phyloP scores from a whole-genome alignment of 2,888 invertebrate genomes.

The Pseudococcus longispinus region DNA sequence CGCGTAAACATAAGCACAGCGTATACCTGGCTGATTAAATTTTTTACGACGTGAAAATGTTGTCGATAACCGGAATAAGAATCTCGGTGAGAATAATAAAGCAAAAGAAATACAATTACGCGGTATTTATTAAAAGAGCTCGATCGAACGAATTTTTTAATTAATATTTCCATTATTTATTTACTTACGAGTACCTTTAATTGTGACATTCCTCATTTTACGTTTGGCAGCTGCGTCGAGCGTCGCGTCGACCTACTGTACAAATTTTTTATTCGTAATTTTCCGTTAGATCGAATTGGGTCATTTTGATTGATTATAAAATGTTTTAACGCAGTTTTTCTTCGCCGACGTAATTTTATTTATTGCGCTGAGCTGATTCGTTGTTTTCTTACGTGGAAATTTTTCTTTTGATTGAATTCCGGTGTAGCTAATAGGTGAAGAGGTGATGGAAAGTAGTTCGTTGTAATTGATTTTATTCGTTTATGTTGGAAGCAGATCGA shows the following conservation, averaged over 20 bases:
- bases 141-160: constrained; percentile 14
- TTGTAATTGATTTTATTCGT: background rate
- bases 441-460: background rate
- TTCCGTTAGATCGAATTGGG: constrained; percentile 19
- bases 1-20: background rate
- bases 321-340: background rate
- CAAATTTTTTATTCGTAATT: constrained; percentile 22
- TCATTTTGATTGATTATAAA: constrained; percentile 7
- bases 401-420: background rate
- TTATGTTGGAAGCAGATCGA: background rate
- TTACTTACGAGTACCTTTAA: background rate
- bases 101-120: background rate
- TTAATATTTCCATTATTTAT: constrained; percentile 20
- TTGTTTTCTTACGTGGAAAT: background rate
- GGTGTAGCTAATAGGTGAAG: background rate
- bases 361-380: background rate
- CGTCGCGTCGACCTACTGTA: background rate
- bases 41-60: background rate
- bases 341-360: background rate
- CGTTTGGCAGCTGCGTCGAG: background rate
- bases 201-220: constrained; percentile 1
- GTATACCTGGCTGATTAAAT: background rate
- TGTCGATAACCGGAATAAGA: background rate
- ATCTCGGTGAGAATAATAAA: background rate
- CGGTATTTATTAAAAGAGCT: background rate